These are phyloP conservation scores for Sphinx pinastri DNA, from an alignment of 2,888 invertebrate genomes.

Conservation along the genomic window DNA sequence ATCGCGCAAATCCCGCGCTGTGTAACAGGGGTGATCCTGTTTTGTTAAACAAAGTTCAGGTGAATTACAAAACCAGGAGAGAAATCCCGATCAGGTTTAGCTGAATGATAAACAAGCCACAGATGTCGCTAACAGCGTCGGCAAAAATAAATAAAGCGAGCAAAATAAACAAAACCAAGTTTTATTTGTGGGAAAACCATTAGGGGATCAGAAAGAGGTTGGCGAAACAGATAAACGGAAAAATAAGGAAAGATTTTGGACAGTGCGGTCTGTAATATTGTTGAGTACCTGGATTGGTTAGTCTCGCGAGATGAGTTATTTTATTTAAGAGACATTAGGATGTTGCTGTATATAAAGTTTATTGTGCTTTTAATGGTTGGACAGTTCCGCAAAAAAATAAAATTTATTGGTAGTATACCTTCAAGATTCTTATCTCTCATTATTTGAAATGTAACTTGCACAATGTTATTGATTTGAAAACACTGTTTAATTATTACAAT, in stretches of 20 bases:
- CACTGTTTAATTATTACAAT: too few species aligned
- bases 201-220: conserved; percentile 67
- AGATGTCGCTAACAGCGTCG: conserved; percentile 68
- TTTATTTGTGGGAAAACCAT: conserved; percentile 76
- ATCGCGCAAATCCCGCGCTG: conserved; percentile 3
- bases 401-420: too few species aligned
- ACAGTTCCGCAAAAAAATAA: neutral
- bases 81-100: conserved; percentile 62
- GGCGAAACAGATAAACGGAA: conserved; percentile 63
- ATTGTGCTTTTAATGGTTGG: neutral
- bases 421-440: too few species aligned
- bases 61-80: conserved; percentile 51
- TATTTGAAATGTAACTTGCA: too few species aligned
- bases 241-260: conserved; percentile 52
- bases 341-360: neutral
- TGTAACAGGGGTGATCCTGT: conserved; percentile 16
- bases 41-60: conserved; percentile 48
- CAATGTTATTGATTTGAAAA: too few species aligned
- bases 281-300: conserved; percentile 26
- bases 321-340: conserved; percentile 1
- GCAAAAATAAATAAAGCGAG: conserved; percentile 70
- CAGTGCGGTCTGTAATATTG: conserved; percentile 33
- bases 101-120: conserved; percentile 69
- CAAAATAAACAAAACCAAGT: conserved; percentile 70
- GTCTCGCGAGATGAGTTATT: conserved; percentile 18